Percentiles rank a stretch among this genome's conserved stretches.
phyloP scores from a whole-genome alignment of 92 coral and sea anemone species.

The Paramuricea clavata region DNA sequence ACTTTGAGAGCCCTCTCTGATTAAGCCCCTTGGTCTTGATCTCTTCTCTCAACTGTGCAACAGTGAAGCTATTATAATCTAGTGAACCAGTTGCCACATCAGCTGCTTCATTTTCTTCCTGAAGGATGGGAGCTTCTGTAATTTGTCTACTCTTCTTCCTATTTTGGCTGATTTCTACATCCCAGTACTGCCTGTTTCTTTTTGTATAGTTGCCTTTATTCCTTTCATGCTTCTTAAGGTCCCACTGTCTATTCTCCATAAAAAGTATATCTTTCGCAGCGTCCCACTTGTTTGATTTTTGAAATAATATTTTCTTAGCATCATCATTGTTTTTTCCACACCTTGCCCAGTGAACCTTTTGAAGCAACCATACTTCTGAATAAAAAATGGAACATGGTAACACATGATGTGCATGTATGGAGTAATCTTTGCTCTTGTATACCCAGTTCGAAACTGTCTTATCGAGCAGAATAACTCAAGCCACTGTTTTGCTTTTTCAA shows the following conservation, averaged over 20 bases:
- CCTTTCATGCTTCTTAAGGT: slow-evolving; percentile 62
- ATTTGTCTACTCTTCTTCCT: neutral
- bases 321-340: slow-evolving; percentile 74
- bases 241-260: slow-evolving; percentile 66
- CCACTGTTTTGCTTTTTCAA: slow-evolving; percentile 54
- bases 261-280: slow-evolving; percentile 69
- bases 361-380: slow-evolving; percentile 60
- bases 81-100: neutral
- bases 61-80: slow-evolving; percentile 7
- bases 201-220: slow-evolving; percentile 58
- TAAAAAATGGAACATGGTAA: slow-evolving; percentile 13
- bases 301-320: slow-evolving; percentile 58
- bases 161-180: slow-evolving; percentile 17
- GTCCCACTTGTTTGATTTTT: slow-evolving; percentile 67
- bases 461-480: slow-evolving; percentile 67
- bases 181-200: slow-evolving; percentile 72
- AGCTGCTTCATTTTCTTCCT: neutral
- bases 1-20: slow-evolving; percentile 69
- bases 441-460: slow-evolving; percentile 48
- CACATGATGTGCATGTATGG: slow-evolving; percentile 70
- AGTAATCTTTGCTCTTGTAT: slow-evolving; percentile 58
- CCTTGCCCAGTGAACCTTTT: slow-evolving; percentile 77
- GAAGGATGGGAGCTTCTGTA: neutral
- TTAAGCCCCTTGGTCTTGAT: slow-evolving; percentile 60
- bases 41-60: slow-evolving; percentile 50